These are phyloP conservation scores for Iselma pallidipennis DNA, from an alignment of 2,888 invertebrate species.

Conservation along the genomic window DNA sequence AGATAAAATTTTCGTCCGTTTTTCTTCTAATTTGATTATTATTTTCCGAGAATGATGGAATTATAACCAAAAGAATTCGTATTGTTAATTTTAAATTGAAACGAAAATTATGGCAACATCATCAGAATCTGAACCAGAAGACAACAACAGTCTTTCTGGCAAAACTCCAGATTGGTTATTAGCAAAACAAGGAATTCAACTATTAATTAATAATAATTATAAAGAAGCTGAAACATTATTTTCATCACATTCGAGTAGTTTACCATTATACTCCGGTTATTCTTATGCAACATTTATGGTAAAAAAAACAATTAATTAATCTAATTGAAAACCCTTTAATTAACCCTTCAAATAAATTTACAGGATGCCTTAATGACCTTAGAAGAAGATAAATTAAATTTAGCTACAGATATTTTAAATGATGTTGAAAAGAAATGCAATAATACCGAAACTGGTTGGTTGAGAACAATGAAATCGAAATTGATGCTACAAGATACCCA, in stretches of 20 bases:
- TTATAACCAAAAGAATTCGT: too few species aligned
- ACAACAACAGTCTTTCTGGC: not conserved
- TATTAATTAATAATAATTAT: constrained; percentile 57
- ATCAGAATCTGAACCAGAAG: not conserved
- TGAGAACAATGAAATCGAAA: constrained; percentile 59
- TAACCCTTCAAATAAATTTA: constrained; percentile 28
- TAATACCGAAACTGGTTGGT: constrained; percentile 59
- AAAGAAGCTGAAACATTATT: constrained; percentile 57
- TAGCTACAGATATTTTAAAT: constrained; percentile 61
- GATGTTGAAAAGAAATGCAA: constrained; percentile 66
- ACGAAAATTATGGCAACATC: not conserved
- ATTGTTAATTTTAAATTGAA: not conserved
- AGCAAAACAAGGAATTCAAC: constrained; percentile 55
- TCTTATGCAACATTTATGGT: constrained; percentile 59
- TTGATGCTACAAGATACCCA: constrained; percentile 34
- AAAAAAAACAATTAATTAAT: constrained; percentile 28
- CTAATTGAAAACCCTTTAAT: not conserved
- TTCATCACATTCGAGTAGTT: constrained; percentile 52
- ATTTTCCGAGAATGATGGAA: too few species aligned
- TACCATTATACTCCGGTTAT: constrained; percentile 58
- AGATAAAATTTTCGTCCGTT: too few species aligned
- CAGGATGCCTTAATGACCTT: constrained; percentile 73
- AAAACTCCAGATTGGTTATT: constrained; percentile 51
- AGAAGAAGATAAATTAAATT: constrained; percentile 67
- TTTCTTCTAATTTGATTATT: too few species aligned